Conservation (phyloP, 1,140 invertebrate genomes). For the Proctacanthus coquilletti region DNA sequence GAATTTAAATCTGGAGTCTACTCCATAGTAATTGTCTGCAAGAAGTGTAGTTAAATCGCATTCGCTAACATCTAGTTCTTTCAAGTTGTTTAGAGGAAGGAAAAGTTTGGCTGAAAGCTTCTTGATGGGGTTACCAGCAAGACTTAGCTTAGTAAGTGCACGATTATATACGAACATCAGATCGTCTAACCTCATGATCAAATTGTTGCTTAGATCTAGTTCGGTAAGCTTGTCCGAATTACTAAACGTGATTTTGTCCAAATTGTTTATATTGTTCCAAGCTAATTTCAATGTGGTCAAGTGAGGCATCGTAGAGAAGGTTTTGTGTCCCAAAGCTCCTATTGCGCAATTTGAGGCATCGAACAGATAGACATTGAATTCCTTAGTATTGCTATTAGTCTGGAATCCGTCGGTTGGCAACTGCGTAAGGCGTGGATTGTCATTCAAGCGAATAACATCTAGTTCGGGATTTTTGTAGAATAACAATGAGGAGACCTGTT, state of each 20-base stretch:
- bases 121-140: conserved; percentile 52
- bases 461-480: conserved; percentile 48
- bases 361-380: conserved; percentile 46
- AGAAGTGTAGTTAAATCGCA: conserved; percentile 46
- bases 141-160: conserved; percentile 44
- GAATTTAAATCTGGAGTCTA: conserved; percentile 26
- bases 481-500: conserved; percentile 42
- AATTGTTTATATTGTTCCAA: conserved; percentile 40
- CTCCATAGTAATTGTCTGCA: conserved; percentile 30
- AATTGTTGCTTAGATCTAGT: conserved; percentile 52
- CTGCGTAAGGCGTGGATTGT: conserved; percentile 43
- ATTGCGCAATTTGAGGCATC: conserved; percentile 53
- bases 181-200: conserved; percentile 37
- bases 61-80: conserved; percentile 46
- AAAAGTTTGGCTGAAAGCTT: conserved; percentile 48
- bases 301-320: conserved; percentile 48
- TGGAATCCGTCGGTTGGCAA: conserved; percentile 41
- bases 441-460: conserved; percentile 46
- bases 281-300: conserved; percentile 44
- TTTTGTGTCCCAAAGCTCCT: conserved; percentile 38
- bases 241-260: conserved; percentile 26
- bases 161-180: conserved; percentile 44
- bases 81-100: conserved; percentile 35
- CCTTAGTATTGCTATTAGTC: conserved; percentile 32
- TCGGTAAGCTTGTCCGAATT: conserved; percentile 39